Evolutionary conservation across 1,140 invertebrate species (phyloP).

Genomic region (Radopholus similis): DNA sequence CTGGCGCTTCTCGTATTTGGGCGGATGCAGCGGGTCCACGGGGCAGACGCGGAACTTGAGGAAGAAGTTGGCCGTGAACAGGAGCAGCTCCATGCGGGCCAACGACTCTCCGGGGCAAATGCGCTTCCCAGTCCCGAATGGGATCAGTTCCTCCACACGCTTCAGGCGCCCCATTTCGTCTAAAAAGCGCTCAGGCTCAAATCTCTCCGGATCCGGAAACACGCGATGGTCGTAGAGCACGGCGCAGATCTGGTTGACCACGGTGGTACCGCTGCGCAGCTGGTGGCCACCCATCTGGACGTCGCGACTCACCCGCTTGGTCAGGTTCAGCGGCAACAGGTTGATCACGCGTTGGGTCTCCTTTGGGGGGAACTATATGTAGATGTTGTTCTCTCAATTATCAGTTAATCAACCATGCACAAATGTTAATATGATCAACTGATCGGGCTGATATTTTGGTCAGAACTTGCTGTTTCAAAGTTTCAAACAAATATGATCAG

Average conservation of each 20-base stretch:
- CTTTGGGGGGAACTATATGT: background rate
- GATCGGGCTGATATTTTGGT: too few relatives aligned
- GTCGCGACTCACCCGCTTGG: constrained; percentile 54
- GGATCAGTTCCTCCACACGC: constrained; percentile 81
- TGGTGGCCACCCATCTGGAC: constrained; percentile 41
- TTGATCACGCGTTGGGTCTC: constrained; percentile 38
- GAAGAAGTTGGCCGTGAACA: constrained; percentile 31
- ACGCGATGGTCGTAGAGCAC: constrained; percentile 47
- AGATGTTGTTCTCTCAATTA: background rate
- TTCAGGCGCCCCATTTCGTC: constrained; percentile 70
- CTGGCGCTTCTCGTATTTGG: constrained; percentile 13
- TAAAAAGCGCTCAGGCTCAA: constrained; percentile 70
- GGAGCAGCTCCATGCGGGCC: constrained; percentile 18
- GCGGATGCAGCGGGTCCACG: constrained; percentile 4
- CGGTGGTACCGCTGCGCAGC: constrained; percentile 52
- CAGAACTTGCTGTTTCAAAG: too few relatives aligned
- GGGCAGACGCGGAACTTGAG: constrained; percentile 19
- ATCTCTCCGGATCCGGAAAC: constrained; percentile 25
- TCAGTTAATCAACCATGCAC: too few relatives aligned
- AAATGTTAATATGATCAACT: too few relatives aligned
- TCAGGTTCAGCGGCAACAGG: constrained; percentile 60
- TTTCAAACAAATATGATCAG: too few relatives aligned
- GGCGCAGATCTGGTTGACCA: constrained; percentile 59
- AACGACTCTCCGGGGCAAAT: constrained; percentile 7
- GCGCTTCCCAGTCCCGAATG: constrained; percentile 73